Percentiles rank a stretch among this genome's conserved stretches.
These are phyloP conservation scores for Echinometra lucunter DNA, from an alignment of 53 echinoderm and acorn worm species.

Conservation along the genomic window DNA sequence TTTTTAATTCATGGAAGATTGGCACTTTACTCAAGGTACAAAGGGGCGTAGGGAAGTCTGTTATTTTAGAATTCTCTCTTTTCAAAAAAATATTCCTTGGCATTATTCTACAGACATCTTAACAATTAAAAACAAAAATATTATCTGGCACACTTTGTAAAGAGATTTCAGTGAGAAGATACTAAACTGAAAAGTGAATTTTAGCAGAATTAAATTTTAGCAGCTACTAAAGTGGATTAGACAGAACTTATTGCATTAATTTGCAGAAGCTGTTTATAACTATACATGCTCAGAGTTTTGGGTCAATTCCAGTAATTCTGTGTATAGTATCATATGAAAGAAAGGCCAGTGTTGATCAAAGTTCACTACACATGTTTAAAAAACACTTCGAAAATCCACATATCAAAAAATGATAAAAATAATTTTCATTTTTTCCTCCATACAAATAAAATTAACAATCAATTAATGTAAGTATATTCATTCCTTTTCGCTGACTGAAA, in stretches of 20 bases:
- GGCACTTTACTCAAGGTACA: neutral
- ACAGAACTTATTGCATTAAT: neutral
- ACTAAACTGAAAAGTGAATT: neutral
- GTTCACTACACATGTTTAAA: too few species aligned
- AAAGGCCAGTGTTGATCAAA: too few species aligned
- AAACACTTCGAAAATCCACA: too few species aligned
- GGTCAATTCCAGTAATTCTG: neutral
- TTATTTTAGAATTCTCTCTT: conserved; percentile 24
- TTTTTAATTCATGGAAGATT: neutral
- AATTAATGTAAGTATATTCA: too few species aligned
- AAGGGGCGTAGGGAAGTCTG: neutral
- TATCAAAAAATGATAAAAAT: too few species aligned
- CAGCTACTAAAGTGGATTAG: neutral
- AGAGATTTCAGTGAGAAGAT: neutral
- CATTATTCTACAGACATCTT: neutral
- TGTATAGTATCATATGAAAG: neutral
- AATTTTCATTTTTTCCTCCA: too few species aligned
- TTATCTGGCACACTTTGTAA: neutral
- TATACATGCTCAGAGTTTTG: neutral
- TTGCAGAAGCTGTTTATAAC: neutral
- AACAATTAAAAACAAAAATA: neutral
- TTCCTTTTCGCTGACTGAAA: too few species aligned
- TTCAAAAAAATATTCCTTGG: neutral
- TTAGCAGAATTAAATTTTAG: conserved; percentile 21
- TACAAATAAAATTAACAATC: too few species aligned